Evolutionary conservation across 92 coral and sea anemone genomes (phyloP).

Genomic region (Palythoa heliodiscus): DNA sequence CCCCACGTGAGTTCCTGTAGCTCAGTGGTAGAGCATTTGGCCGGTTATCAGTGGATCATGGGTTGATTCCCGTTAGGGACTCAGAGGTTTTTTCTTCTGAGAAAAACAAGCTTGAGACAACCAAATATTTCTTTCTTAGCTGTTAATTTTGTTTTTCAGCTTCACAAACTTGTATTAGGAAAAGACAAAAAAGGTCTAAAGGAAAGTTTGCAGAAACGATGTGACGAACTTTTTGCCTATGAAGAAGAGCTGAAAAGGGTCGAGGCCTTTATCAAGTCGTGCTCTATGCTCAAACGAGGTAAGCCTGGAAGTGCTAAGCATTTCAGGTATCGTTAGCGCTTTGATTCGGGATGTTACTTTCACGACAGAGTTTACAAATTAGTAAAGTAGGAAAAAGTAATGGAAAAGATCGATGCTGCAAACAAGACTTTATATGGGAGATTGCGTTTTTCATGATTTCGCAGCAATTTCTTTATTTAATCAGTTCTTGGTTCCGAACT

Average conservation of each 20-base stretch:
- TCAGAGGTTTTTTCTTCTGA: too few relatives aligned
- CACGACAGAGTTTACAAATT: not conserved
- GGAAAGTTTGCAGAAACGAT: slow-evolving; percentile 31
- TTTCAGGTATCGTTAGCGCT: not conserved
- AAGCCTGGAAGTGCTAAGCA: not conserved
- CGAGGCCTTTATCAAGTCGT: slow-evolving; percentile 48
- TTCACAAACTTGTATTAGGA: slow-evolving; percentile 23
- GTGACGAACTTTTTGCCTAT: slow-evolving; percentile 59
- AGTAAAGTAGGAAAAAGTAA: too few relatives aligned
- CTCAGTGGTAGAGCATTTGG: too few relatives aligned
- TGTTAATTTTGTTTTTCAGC: not conserved
- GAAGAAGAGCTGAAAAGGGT: slow-evolving; percentile 47
- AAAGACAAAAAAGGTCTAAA: slow-evolving; percentile 21
- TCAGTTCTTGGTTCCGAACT: not conserved
- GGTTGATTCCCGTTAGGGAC: too few relatives aligned
- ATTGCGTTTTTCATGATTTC: too few relatives aligned
- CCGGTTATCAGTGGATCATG: too few relatives aligned
- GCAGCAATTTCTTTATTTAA: too few relatives aligned
- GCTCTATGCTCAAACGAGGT: slow-evolving; percentile 58
- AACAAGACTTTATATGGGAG: too few relatives aligned
- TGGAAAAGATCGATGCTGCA: too few relatives aligned
- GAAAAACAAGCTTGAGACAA: too few relatives aligned
- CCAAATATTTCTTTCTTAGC: not conserved
- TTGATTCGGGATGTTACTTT: not conserved
- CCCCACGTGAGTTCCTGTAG: too few relatives aligned